Evolutionary conservation across 1,140 invertebrate genomes (phyloP).

Genomic region (Monochamus saltuarius): DNA sequence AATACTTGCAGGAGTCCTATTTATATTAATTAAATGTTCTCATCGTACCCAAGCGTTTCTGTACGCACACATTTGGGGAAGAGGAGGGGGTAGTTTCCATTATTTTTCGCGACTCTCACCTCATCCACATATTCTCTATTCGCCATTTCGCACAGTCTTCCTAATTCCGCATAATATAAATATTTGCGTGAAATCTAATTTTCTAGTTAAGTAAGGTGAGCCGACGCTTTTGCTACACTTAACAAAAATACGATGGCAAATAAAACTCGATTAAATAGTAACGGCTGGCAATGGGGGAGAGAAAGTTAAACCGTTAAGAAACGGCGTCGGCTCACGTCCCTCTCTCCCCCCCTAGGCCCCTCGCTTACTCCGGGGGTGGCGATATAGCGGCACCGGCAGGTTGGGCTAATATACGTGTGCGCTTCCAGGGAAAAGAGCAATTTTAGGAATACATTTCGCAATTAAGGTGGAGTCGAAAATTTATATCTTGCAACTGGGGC

Average conservation of each 20-base stretch:
- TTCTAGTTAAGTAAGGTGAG: constrained; percentile 1
- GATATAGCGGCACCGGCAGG: background rate
- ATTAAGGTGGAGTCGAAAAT: constrained; percentile 37
- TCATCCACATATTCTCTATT: too few species aligned
- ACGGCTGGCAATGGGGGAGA: constrained; percentile 8
- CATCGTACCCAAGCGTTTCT: too few species aligned
- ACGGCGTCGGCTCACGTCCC: background rate
- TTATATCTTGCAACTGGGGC: constrained; percentile 27
- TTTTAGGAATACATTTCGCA: constrained; percentile 32
- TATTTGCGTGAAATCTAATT: too few species aligned
- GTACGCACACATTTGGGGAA: too few species aligned
- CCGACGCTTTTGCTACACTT: constrained; percentile 12
- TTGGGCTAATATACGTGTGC: background rate
- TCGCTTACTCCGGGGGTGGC: constrained; percentile 1
- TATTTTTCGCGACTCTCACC: too few species aligned
- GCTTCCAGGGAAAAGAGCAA: constrained; percentile 19
- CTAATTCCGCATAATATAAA: too few species aligned
- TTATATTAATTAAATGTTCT: too few species aligned
- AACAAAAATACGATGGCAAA: constrained; percentile 21
- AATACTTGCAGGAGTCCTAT: too few species aligned
- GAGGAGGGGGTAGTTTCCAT: too few species aligned
- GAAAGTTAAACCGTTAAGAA: constrained; percentile 15
- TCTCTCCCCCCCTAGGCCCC: background rate
- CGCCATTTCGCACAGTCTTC: too few species aligned
- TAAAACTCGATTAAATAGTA: constrained; percentile 23